Evolutionary conservation across 2,113 vertebrate species (phyloP).

Genomic region (Jacana jacana): DNA sequence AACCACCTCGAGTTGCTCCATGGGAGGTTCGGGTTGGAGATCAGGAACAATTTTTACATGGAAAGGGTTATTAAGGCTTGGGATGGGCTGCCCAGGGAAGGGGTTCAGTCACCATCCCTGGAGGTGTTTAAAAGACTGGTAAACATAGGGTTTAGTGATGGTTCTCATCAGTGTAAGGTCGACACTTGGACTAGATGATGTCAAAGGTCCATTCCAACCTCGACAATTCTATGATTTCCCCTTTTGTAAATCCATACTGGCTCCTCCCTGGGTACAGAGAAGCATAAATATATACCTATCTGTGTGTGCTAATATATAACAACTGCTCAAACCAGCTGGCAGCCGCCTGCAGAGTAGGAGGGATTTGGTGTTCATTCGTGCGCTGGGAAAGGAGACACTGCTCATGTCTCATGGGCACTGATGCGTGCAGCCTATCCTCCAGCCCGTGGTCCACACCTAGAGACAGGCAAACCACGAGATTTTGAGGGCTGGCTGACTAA

Average conservation of each 20-base stretch:
- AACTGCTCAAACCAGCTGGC: neutral
- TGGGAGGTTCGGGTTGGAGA: no score
- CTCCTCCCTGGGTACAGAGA: neutral
- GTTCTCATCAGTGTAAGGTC: no score
- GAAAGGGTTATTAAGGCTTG: no score
- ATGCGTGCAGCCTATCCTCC: neutral
- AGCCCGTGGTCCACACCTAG: neutral
- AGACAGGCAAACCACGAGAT: neutral
- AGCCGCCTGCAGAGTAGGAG: neutral
- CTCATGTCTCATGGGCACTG: neutral
- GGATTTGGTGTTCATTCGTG: neutral
- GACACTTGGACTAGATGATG: no score
- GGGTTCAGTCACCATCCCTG: no score
- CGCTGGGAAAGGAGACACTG: neutral
- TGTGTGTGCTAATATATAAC: neutral
- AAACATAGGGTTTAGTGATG: no score
- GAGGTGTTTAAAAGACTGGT: no score
- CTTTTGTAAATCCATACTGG: neutral
- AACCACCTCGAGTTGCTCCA: no score
- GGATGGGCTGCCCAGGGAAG: no score
- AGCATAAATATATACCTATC: no score
- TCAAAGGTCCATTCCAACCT: no score
- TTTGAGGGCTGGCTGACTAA: neutral
- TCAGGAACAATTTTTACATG: no score
- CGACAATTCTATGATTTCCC: neutral